Percentiles rank a stretch among this genome's conserved stretches.
These are phyloP conservation scores for Ladona fulva DNA, from an alignment of 1,140 invertebrate species.

Conservation along the genomic window DNA sequence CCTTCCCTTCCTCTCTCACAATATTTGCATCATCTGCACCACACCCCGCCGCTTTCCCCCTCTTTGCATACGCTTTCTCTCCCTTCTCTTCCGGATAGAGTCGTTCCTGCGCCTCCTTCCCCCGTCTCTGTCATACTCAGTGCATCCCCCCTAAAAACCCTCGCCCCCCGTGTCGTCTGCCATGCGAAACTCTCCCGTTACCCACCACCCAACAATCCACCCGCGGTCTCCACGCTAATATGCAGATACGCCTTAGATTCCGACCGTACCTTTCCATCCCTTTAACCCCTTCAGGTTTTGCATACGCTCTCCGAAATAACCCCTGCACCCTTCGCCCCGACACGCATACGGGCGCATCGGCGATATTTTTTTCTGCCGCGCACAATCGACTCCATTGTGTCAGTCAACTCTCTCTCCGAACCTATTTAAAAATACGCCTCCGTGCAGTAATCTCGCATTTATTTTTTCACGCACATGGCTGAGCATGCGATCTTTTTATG, in stretches of 20 bases:
- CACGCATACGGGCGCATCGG: neutral
- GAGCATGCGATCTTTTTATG: neutral
- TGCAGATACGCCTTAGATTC: neutral
- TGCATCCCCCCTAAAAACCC: neutral
- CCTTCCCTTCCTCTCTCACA: neutral
- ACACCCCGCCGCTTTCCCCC: neutral
- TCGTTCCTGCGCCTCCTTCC: neutral
- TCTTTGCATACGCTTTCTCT: neutral
- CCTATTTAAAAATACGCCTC: neutral
- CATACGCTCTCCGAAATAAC: neutral
- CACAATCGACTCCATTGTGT: neutral
- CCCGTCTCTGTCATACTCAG: neutral
- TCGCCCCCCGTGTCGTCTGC: neutral
- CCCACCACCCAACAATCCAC: neutral
- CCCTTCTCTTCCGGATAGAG: neutral
- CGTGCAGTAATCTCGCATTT: neutral
- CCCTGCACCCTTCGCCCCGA: neutral
- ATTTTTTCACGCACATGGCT: neutral
- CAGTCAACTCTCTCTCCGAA: neutral
- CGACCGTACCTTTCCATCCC: neutral
- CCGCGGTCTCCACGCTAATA: neutral
- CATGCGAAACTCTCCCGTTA: neutral
- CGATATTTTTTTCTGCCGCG: neutral
- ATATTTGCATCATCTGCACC: neutral
- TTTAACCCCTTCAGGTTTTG: neutral